Evolutionary conservation across 2,888 invertebrate species (phyloP), one percentile per base, ranked within the genome.

Genomic region (Parapristionchus giblindavisi): DNA sequence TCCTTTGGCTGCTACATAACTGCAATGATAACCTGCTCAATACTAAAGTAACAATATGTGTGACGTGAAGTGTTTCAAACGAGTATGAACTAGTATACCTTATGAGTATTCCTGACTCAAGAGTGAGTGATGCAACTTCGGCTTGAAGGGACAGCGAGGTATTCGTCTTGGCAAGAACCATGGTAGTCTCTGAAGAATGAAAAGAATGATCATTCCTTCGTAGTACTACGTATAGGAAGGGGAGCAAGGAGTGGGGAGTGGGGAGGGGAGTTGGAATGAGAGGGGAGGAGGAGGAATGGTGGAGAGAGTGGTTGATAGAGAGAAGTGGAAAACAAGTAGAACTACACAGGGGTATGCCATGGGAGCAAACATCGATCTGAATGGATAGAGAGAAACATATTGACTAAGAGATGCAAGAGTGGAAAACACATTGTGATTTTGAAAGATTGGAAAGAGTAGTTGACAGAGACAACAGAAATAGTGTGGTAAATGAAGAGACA

Each of bases 71-170:
- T 43, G 11, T 43, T 17, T 17, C 43, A 43, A 61, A 24, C 40
- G 52, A 63, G 27, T n/a, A 32, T 29, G 79, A 78, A 17, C 75
- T 77, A 29, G 77, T 79, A 34, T 75, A 82, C 68, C 75, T 77
- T 76, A 86, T 80, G 52, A 51, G 70, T n/a, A 80, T 75, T 21
- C 84, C 84, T 8, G 84, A 84, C 54, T 84, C 85, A 61, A 85
- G 74, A 34, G 51, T 48, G 11, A 68, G 68, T 27, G 68, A 52
- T 1, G 68, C n/a, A 24, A 68, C 52, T 52, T 68, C 36, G 14
- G 68, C 34, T 36, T 68, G 68, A 52, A 65, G 63, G 24, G 63
- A 40, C n/a, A 24, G 3, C 5, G 63, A 52, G 38, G 68, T 52
- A 4, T 34, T 24, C 29, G 29, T 40, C 29, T 48, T 29, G 27